Evolutionary conservation across 2,113 vertebrate species (phyloP).

Genomic region (Clarias magur): DNA sequence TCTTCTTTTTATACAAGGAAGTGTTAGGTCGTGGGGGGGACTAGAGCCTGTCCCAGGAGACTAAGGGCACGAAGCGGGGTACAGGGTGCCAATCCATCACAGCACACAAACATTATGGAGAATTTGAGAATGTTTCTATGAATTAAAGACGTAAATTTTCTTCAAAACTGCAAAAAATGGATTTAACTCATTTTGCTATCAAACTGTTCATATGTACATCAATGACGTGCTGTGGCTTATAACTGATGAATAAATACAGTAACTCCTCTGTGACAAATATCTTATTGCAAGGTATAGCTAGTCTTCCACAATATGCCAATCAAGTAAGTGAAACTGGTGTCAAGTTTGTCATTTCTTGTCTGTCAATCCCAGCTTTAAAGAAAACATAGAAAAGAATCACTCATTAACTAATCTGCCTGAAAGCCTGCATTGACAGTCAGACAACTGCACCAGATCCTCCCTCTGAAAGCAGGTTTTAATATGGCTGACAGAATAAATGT

Average conservation of each 20-base stretch:
- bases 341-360: constrained; percentile 25
- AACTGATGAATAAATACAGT: background rate
- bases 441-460: constrained; percentile 49
- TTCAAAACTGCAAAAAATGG: no score
- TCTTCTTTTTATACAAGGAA: background rate
- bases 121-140: no score
- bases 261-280: background rate
- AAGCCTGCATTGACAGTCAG: constrained; percentile 31
- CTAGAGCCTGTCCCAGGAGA: no score
- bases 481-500: constrained; percentile 34
- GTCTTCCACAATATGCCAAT: background rate
- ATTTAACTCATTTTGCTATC: no score
- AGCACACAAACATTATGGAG: no score
- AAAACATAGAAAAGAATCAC: background rate
- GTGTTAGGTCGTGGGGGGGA: no score
- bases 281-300: background rate
- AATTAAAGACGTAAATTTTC: no score
- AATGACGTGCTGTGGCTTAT: background rate
- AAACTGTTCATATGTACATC: background rate
- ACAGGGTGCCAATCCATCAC: no score
- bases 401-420: constrained; percentile 28
- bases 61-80: no score
- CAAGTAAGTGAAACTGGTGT: background rate
- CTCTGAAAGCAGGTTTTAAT: constrained; percentile 38
- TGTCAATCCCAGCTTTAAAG: background rate